Percentiles rank a stretch among this genome's conserved stretches.
These are phyloP conservation scores for Grus americana DNA, from an alignment of 2,113 vertebrate species.

Conservation along the genomic window DNA sequence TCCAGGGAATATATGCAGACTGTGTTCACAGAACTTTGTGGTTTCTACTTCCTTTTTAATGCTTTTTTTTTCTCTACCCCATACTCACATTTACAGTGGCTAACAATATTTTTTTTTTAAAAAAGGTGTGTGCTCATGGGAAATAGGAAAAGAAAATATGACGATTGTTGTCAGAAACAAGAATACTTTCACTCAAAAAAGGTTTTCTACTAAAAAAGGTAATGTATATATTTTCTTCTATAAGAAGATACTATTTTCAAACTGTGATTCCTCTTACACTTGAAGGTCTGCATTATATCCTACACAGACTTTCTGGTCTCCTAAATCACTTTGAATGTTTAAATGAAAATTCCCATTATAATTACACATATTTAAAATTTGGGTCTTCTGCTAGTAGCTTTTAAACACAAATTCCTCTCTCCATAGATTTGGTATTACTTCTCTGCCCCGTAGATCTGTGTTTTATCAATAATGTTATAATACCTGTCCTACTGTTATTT, in stretches of 20 bases:
- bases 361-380: background rate
- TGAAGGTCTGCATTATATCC: background rate
- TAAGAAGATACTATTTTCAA: background rate
- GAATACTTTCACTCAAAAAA: background rate
- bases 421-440: background rate
- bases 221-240: background rate
- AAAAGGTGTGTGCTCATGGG: rapidly evolving
- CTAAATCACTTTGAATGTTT: background rate
- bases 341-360: background rate
- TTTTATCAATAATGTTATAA: background rate
- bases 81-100: background rate
- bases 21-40: background rate
- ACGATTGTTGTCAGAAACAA: background rate
- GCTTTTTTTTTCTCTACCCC: background rate
- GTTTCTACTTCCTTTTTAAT: background rate
- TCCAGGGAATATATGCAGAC: background rate
- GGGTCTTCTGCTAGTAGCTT: background rate
- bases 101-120: background rate
- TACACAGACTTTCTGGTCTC: background rate
- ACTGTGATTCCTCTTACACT: background rate
- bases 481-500: rapidly evolving
- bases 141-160: background rate
- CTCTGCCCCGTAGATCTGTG: background rate
- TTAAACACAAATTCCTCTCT: background rate
- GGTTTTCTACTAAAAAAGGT: background rate